phyloP scores from a whole-genome alignment of 2,113 vertebrate species.

The Stomatorhinus ivindoensis region DNA sequence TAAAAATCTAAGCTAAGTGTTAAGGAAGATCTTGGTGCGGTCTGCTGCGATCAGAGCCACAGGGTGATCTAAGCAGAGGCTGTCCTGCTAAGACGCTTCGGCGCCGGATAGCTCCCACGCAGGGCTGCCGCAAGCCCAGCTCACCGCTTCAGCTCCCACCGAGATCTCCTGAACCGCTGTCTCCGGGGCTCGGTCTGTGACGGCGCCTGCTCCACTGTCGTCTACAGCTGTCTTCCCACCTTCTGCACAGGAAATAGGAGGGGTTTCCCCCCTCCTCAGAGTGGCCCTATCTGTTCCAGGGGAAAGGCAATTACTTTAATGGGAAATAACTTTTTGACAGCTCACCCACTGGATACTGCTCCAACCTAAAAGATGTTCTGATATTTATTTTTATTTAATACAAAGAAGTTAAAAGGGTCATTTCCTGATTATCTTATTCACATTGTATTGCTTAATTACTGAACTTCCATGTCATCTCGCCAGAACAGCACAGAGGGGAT shows the following conservation, averaged over 20 bases:
- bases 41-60: background rate
- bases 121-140: background rate
- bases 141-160: background rate
- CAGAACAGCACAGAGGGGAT: background rate
- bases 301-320: background rate
- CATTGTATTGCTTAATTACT: background rate
- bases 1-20: background rate
- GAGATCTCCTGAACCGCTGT: background rate
- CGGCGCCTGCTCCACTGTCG: background rate
- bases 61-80: background rate
- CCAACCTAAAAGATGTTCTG: background rate
- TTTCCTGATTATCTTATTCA: background rate
- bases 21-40: background rate
- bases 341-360: background rate
- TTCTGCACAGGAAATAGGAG: background rate
- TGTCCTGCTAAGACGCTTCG: background rate
- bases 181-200: background rate
- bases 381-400: conserved; percentile 1
- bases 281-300: background rate
- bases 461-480: background rate
- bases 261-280: background rate
- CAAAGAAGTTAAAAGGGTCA: background rate
- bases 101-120: background rate
- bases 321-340: background rate
- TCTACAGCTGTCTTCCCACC: background rate